Percentiles rank a stretch among this genome's conserved stretches.
These are phyloP conservation scores for Dryoscopus gambensis DNA, from an alignment of 2,113 vertebrate species.

Conservation along the genomic window DNA sequence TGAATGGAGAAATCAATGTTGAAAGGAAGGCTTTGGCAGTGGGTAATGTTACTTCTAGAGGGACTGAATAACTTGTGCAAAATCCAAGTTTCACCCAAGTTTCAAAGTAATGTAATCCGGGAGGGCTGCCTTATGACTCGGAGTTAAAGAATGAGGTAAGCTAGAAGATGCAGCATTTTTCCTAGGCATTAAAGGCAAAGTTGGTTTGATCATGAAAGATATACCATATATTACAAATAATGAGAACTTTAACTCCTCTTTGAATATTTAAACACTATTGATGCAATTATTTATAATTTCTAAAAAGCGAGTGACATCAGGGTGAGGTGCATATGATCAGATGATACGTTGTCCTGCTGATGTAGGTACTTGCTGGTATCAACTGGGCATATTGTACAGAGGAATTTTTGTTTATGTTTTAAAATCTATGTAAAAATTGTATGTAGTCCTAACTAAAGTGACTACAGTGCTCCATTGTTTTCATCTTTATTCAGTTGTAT, in stretches of 20 bases:
- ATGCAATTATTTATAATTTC: neutral
- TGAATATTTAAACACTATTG: neutral
- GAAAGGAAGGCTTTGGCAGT: neutral
- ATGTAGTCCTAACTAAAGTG: neutral
- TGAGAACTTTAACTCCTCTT: neutral
- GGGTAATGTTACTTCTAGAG: neutral
- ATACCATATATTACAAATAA: neutral
- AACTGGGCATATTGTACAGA: fast-evolving
- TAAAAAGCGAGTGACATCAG: neutral
- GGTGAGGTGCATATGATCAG: neutral
- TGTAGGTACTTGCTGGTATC: neutral
- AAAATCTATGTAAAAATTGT: neutral
- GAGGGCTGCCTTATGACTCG: neutral
- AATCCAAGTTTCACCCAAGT: neutral
- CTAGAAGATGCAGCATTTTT: neutral
- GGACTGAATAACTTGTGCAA: neutral
- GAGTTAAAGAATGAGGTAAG: neutral
- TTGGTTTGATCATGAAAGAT: neutral
- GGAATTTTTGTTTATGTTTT: neutral
- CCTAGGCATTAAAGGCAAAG: neutral
- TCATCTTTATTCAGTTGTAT: neutral
- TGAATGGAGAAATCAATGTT: neutral
- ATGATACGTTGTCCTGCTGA: neutral
- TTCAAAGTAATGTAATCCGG: neutral
- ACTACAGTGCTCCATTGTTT: neutral